Evolutionary conservation across 2,888 invertebrate genomes (phyloP).

Genomic region (Laothoe populi): DNA sequence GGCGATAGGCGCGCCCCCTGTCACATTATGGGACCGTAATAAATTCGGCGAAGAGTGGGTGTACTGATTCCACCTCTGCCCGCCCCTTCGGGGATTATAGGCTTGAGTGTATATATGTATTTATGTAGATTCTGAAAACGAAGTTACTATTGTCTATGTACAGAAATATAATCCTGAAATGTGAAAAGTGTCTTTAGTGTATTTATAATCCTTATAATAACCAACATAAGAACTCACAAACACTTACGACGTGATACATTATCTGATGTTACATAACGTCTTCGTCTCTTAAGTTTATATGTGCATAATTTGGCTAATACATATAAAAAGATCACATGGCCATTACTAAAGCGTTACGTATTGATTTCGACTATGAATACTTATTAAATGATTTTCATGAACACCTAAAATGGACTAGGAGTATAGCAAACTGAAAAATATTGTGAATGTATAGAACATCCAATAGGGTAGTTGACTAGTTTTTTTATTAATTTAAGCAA

Average conservation of each 20-base stretch:
- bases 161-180: no score
- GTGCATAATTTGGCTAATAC: conserved; percentile 31
- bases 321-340: conserved; percentile 49
- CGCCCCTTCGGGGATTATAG: no score
- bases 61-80: no score
- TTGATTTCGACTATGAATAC: conserved; percentile 41
- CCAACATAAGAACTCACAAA: not conserved
- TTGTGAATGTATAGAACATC: not conserved
- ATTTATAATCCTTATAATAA: not conserved
- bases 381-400: conserved; percentile 31
- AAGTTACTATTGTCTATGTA: no score
- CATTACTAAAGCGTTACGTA: conserved; percentile 44
- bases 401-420: conserved; percentile 10
- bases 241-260: not conserved
- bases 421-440: not conserved
- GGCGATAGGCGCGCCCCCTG: no score
- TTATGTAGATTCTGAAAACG: no score
- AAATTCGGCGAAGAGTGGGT: no score
- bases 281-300: conserved; percentile 8
- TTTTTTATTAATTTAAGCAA: no score
- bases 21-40: no score
- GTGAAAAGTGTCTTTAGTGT: no score
- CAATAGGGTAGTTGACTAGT: no score
- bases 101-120: no score
- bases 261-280: conserved; percentile 6